Evolutionary conservation across 2,797 vertebrate genomes (phyloP).

Genomic region (Manis crassicaudata): DNA sequence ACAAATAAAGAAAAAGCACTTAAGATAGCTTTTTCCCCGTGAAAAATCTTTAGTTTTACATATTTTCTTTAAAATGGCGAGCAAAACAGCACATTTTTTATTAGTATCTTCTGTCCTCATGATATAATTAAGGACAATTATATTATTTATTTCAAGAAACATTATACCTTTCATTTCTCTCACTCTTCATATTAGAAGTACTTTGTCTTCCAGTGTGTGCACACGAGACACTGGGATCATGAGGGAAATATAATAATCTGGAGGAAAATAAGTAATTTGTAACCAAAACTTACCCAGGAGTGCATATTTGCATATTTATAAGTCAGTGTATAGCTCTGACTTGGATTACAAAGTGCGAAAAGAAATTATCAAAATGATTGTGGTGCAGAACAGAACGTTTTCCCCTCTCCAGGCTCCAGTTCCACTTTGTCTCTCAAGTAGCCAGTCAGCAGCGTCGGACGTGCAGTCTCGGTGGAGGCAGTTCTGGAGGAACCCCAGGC

Average conservation of each 20-base stretch:
- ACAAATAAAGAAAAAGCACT: constrained; percentile 84
- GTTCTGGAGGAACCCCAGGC: constrained; percentile 96
- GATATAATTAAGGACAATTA: constrained; percentile 84
- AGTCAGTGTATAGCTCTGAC: constrained; percentile 89
- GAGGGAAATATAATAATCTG: constrained; percentile 80
- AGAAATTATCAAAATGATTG: constrained; percentile 89
- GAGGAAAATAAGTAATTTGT: constrained; percentile 83
- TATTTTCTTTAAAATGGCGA: constrained; percentile 86
- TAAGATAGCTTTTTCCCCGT: constrained; percentile 77
- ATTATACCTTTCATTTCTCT: constrained; percentile 82
- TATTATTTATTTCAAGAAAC: constrained; percentile 83
- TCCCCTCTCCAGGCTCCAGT: constrained; percentile 71
- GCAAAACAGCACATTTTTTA: constrained; percentile 87
- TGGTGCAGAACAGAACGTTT: constrained; percentile 91
- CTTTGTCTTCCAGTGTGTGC: constrained; percentile 76
- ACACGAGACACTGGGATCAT: constrained; percentile 83
- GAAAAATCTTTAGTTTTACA: constrained; percentile 83
- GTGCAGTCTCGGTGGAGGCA: constrained; percentile 93
- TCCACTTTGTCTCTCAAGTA: constrained; percentile 79
- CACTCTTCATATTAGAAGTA: constrained; percentile 82
- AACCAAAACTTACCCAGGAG: constrained; percentile 85
- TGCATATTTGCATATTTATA: constrained; percentile 89
- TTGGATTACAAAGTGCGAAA: constrained; percentile 89
- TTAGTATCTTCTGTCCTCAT: constrained; percentile 85
- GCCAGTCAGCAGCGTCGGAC: constrained; percentile 96